Base-by-base conservation (phyloP, 2,797 vertebrate genomes). In the Pseudochirops cupreus region DNA sequence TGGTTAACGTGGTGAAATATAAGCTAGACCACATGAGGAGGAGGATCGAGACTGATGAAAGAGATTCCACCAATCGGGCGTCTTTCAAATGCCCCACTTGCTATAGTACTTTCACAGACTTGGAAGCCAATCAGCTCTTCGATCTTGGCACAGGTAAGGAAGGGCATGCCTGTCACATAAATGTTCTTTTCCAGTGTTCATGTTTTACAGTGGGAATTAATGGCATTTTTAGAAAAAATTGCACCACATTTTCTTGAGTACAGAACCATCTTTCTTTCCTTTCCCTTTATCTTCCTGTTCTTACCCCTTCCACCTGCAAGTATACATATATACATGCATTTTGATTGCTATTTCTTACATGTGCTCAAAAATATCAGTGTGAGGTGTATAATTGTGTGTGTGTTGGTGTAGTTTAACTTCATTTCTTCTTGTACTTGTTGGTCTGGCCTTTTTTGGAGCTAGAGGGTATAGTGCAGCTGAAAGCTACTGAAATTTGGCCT, bases 11-110 rank as follows among this genome's bases (percentile, higher is more conserved):
- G 93, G 99, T 99, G 90, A 99, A 99, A 97, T 99, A 99, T 97
- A 99, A 99, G 98, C 97, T 99, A 98, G 99, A 99, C 98, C 99
- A 99, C 98, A 99, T 99, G 99, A 99, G 99, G n/a, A 98, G 99
- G 1, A 99, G 99, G 95, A 99, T 99, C 67, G 99, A 99, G 98
- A 99, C 99, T 0, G 99, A 99, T 53, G 99, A 99, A 97, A 99
- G 99, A n/a, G 99, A 99, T 98, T 99, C 99, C 55, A 99, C 99
- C 96, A 99, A 99, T 95, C 99, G 99, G 0, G 99, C 99, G 28
- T 99, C 99, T 62, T 99, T 99, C 97, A 99, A 99, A 55, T 99
- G 99, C 93, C 99, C 99, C 90, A 99, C 99, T 98, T 99, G 99
- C 98, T 99, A 97, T 98, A 99, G 99, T 98, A 99, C 99, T 31